Conservation (phyloP, 1,140 invertebrate species). For the Hirudo medicinalis region DNA sequence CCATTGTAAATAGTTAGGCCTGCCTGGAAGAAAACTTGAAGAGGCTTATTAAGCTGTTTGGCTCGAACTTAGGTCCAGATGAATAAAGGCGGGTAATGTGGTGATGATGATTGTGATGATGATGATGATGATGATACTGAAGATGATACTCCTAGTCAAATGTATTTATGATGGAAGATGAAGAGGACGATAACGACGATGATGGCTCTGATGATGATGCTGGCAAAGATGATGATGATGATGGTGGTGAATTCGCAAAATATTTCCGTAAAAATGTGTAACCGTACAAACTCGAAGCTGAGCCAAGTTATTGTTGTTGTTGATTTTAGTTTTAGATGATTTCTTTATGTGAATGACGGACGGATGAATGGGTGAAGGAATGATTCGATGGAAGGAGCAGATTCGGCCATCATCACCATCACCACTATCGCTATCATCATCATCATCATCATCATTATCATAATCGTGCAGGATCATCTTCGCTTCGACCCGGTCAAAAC, state of each 20-base stretch:
- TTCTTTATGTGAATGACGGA: not conserved
- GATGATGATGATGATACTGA: too few relatives aligned
- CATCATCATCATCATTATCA: conserved; percentile 1
- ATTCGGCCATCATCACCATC: not conserved
- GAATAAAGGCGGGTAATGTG: too few relatives aligned
- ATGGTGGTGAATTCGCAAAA: not conserved
- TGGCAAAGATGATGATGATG: not conserved
- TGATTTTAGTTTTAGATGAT: not conserved
- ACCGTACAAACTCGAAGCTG: too few relatives aligned
- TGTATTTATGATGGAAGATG: too few relatives aligned
- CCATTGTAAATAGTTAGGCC: too few relatives aligned
- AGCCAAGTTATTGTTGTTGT: too few relatives aligned
- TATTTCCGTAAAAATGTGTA: not conserved
- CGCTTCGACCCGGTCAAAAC: not conserved
- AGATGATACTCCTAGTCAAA: too few relatives aligned
- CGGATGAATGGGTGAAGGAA: not conserved
- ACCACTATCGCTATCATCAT: not conserved
- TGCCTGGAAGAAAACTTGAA: too few relatives aligned
- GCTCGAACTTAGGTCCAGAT: too few relatives aligned
- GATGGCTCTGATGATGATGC: not conserved
- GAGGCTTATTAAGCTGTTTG: too few relatives aligned
- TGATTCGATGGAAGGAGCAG: not conserved
- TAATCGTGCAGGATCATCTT: not conserved
- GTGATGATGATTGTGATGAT: too few relatives aligned
- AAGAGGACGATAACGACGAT: too few relatives aligned